Evolutionary conservation across 2,888 invertebrate species (phyloP).

Genomic region (Balanococcus diminutus): DNA sequence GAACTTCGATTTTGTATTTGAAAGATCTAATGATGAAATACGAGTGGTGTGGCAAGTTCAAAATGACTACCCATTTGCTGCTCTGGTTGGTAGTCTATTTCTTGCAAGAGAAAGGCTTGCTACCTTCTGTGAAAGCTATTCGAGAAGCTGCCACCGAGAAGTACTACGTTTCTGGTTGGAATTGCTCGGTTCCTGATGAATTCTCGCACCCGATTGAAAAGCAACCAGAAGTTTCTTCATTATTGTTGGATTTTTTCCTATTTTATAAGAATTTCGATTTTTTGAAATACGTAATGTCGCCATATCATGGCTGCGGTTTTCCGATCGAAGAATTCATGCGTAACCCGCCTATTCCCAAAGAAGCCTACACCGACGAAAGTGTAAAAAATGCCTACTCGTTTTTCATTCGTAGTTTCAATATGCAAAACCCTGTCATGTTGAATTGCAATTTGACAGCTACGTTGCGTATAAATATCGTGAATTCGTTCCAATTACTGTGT

Average conservation of each 20-base stretch:
- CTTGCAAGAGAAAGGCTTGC: conserved; percentile 13
- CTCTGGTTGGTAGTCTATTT: conserved; percentile 25
- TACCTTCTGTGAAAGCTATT: neutral
- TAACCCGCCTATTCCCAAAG: neutral
- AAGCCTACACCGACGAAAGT: neutral
- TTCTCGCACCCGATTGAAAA: neutral
- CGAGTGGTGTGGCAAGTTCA: neutral
- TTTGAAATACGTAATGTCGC: neutral
- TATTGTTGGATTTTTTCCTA: neutral
- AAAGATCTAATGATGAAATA: neutral
- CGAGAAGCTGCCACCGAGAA: neutral
- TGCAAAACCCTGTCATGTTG: neutral
- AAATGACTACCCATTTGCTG: conserved; percentile 23
- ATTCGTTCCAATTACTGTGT: neutral
- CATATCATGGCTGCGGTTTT: neutral
- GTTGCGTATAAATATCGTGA: neutral
- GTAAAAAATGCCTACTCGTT: neutral
- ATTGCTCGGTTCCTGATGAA: neutral
- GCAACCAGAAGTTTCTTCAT: neutral
- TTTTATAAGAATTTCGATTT: conserved; percentile 14
- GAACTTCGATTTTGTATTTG: neutral
- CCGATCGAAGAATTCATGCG: neutral
- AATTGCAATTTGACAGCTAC: neutral
- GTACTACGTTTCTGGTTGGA: neutral
- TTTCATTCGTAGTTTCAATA: neutral